Evolutionary conservation across 2,797 vertebrate genomes (phyloP).

Genomic region (Hylomyscus alleni): DNA sequence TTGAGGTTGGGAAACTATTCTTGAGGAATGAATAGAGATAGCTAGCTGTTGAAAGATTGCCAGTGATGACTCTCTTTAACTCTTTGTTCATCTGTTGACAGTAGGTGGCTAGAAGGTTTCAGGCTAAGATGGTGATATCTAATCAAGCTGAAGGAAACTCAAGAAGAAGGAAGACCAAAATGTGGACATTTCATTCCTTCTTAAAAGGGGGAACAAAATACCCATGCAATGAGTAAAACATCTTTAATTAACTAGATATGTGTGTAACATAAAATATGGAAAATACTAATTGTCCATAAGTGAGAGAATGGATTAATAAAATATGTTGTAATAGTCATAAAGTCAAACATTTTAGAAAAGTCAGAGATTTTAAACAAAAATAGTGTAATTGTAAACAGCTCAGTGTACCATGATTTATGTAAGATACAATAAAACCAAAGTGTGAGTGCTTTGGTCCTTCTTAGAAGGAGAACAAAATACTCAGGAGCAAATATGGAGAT

Average conservation of each 20-base stretch:
- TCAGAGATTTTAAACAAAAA: neutral
- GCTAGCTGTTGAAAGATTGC: neutral
- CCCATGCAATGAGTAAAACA: neutral
- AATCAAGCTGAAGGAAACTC: neutral
- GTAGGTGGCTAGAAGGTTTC: neutral
- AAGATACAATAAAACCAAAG: neutral
- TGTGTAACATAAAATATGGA: neutral
- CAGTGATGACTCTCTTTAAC: neutral
- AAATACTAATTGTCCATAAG: neutral
- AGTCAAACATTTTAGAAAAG: neutral
- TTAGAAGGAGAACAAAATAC: too few species aligned
- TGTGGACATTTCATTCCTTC: too few species aligned
- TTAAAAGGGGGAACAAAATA: too few species aligned
- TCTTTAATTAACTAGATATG: neutral
- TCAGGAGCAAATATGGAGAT: too few species aligned
- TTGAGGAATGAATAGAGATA: neutral
- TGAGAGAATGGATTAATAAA: neutral
- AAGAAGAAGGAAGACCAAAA: too few species aligned
- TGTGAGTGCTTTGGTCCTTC: too few species aligned
- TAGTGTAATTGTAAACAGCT: neutral
- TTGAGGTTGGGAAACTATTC: neutral
- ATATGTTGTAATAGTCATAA: neutral
- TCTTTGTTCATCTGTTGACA: neutral
- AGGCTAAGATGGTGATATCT: neutral
- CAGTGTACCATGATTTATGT: neutral